These are phyloP conservation scores for Ctenochaetus hawaiiensis DNA, from an alignment of 2,797 vertebrate genomes.

Conservation along the genomic window DNA sequence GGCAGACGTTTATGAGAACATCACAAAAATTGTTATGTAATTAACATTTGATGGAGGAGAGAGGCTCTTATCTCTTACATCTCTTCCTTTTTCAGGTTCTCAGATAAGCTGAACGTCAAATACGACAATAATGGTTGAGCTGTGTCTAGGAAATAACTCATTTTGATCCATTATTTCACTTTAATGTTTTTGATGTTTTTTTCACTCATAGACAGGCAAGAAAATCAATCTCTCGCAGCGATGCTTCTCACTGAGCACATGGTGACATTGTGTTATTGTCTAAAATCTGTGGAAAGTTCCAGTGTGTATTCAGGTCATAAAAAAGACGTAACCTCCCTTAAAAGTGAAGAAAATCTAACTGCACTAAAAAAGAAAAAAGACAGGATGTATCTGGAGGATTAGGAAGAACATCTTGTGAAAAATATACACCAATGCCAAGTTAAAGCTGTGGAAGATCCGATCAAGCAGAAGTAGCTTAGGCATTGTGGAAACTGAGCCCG, in stretches of 20 bases:
- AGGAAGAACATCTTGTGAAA: neutral
- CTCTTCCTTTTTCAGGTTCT: neutral
- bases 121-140: neutral
- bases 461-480: neutral
- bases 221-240: constrained; percentile 1
- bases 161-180: neutral
- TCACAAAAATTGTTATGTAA: neutral
- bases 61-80: neutral
- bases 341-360: neutral
- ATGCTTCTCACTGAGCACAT: constrained; percentile 22
- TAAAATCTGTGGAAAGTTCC: constrained; percentile 31
- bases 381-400: neutral
- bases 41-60: constrained; percentile 4
- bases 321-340: neutral
- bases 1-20: neutral
- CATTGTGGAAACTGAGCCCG: constrained; percentile 1
- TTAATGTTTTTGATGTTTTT: constrained; percentile 21
- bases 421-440: neutral
- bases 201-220: neutral
- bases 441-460: neutral
- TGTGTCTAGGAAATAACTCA: neutral
- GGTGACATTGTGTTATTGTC: constrained; percentile 33
- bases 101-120: neutral
- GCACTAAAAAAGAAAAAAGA: neutral
- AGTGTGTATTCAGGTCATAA: constrained; percentile 15